Conservation (phyloP, 2,888 invertebrate genomes). For the Agrochola lota region DNA sequence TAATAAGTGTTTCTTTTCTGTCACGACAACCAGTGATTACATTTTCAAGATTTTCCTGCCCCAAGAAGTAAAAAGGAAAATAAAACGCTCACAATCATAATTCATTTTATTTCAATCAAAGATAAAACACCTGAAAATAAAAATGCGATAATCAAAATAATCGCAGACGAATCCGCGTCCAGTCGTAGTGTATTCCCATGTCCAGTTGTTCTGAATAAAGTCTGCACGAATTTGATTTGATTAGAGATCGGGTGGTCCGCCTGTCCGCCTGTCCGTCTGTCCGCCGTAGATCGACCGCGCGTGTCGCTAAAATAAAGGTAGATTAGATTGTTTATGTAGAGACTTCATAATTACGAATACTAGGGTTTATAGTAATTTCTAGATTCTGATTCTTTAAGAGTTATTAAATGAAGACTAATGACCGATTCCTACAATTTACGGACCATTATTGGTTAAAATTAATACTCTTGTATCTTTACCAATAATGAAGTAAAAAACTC, state of each 20-base stretch:
- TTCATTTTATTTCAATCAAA: not conserved
- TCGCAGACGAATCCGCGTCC: not conserved
- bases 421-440: too few relatives aligned
- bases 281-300: constrained; percentile 42
- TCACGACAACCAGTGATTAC: not conserved
- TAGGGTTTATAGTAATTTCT: not conserved
- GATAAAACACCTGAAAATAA: not conserved
- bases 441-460: too few relatives aligned
- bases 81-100: not conserved
- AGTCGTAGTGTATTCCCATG: constrained; percentile 14
- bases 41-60: not conserved
- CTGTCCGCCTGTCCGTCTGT: constrained; percentile 34
- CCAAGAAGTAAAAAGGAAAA: not conserved
- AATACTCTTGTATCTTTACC: too few relatives aligned
- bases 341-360: not conserved
- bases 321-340: constrained; percentile 38
- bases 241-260: constrained; percentile 71
- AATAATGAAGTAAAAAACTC: too few relatives aligned
- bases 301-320: constrained; percentile 54
- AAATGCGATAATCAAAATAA: not conserved
- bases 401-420: not conserved
- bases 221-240: constrained; percentile 65
- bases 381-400: not conserved
- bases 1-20: not conserved
- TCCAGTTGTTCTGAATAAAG: constrained; percentile 51